Conservation (phyloP, 2,797 vertebrate species). For the Pangasius djambal region DNA sequence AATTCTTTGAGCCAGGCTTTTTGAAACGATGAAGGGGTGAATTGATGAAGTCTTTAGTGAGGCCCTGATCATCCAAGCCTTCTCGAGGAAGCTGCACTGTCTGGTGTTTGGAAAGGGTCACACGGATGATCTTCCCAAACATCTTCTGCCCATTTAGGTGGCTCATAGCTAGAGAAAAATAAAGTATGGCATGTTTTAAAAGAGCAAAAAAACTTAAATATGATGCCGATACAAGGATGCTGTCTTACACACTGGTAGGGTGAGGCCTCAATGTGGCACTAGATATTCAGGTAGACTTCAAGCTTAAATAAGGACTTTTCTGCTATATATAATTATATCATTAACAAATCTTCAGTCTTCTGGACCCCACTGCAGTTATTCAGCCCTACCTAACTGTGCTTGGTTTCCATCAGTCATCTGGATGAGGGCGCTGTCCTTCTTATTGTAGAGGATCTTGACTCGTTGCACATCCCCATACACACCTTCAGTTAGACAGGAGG, state of each 20-base stretch:
- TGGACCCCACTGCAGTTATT: not conserved
- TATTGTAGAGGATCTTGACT: slow-evolving; percentile 99
- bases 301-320: not conserved
- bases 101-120: slow-evolving; percentile 96
- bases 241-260: not conserved
- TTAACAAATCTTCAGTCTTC: not conserved
- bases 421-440: slow-evolving; percentile 98
- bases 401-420: slow-evolving; percentile 97
- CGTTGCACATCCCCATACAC: slow-evolving; percentile 98
- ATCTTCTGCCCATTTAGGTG: slow-evolving; percentile 98
- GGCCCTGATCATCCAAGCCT: slow-evolving; percentile 94
- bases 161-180: slow-evolving; percentile 86
- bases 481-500: slow-evolving; percentile 83
- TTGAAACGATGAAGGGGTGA: slow-evolving; percentile 97
- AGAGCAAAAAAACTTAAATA: not conserved
- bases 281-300: not conserved
- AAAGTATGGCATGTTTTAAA: not conserved
- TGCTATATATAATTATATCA: not conserved
- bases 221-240: not conserved
- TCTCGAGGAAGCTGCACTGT: slow-evolving; percentile 96
- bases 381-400: slow-evolving; percentile 89
- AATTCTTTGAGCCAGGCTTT: slow-evolving; percentile 98
- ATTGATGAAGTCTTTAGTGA: slow-evolving; percentile 97
- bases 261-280: not conserved
- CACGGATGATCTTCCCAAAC: slow-evolving; percentile 97